These are phyloP conservation scores for Grapholita molesta DNA, from an alignment of 1,140 invertebrate species.

Conservation along the genomic window DNA sequence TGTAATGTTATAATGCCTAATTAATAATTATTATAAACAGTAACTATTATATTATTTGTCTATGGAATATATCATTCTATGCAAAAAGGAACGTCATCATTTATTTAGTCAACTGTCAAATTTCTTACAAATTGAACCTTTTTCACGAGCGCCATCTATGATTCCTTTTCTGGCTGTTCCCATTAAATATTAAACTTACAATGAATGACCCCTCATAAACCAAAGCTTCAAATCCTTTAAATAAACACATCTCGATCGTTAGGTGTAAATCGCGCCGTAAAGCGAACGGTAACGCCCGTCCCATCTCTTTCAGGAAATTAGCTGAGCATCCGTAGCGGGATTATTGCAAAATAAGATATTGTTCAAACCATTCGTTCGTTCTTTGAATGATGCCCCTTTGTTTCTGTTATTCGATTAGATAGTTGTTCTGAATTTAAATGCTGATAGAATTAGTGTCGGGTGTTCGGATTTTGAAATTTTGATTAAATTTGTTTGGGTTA, in stretches of 20 bases:
- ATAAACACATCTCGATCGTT: slow-evolving; percentile 18
- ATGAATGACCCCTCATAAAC: not conserved
- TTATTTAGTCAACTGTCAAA: too few relatives aligned
- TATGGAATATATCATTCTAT: too few relatives aligned
- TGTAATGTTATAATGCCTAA: too few relatives aligned
- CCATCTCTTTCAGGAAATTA: slow-evolving; percentile 72
- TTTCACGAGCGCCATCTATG: too few relatives aligned
- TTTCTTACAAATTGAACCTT: too few relatives aligned
- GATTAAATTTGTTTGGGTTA: not conserved
- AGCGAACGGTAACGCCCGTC: slow-evolving; percentile 47
- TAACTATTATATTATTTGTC: too few relatives aligned
- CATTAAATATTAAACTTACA: not conserved
- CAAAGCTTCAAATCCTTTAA: not conserved
- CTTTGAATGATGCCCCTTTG: slow-evolving; percentile 56
- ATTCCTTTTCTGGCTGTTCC: too few relatives aligned
- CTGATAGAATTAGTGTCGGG: slow-evolving; percentile 12
- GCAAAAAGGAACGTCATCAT: too few relatives aligned
- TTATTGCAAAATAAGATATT: slow-evolving; percentile 76
- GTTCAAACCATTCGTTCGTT: slow-evolving; percentile 65
- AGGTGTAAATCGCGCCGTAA: slow-evolving; percentile 48
- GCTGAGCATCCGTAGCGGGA: slow-evolving; percentile 61
- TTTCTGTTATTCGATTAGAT: slow-evolving; percentile 31
- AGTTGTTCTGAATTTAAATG: slow-evolving; percentile 30
- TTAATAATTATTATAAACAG: too few relatives aligned
- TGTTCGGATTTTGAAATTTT: slow-evolving; percentile 4